Evolutionary conservation across 2,113 vertebrate genomes (phyloP), one percentile per base, ranked within the genome.

Genomic region (Catharus minimus): DNA sequence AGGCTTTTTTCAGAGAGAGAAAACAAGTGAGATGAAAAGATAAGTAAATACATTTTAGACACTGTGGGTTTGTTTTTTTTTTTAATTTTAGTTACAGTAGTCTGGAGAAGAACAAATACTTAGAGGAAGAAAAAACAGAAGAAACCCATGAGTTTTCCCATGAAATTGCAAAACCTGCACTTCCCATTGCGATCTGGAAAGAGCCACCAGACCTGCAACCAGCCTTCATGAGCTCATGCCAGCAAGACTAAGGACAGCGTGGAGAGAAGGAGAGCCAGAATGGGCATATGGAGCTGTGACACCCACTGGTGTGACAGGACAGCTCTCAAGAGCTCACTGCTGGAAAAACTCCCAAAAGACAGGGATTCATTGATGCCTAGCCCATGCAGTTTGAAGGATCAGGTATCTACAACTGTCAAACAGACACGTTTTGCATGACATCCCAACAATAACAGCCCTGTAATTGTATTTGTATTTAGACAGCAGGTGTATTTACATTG

Each of bases 1-100:
- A 66, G 99, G 99, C 98, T 99, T 98, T 75, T 87, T 94, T 95
- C 65, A 91, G 93, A 89, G 74, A 93, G 74, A 95, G 62, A 95
- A 81, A 96, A 82, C 95, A 94, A 96, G 26, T 38, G 41, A 94
- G 77, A 94, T 87, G 43, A 97, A 92, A 94, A 95, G 78, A 36
- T 92, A 94, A 95, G 66, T 88, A 76, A 81, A 88, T n/a, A 66
- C 36, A 71, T 52, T 90, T 80, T 44, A 92, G 46, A 78, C 8
- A 7, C 7, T 13, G 38, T 38, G 11, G 38, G 33, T 76, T 28
- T 33, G 24, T 9, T 2, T 13, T 27, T 38, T 20, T 26, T 13
- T 73, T 49, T 9, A n/a, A 33, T 33, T 33, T 26, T 3, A 19
- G 47, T 68, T 78, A 84, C 0, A 6, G 53, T 65, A 55, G n/a